These are phyloP conservation scores for Macrocentrus cingulum DNA, from an alignment of 1,140 invertebrate species.

Conservation along the genomic window DNA sequence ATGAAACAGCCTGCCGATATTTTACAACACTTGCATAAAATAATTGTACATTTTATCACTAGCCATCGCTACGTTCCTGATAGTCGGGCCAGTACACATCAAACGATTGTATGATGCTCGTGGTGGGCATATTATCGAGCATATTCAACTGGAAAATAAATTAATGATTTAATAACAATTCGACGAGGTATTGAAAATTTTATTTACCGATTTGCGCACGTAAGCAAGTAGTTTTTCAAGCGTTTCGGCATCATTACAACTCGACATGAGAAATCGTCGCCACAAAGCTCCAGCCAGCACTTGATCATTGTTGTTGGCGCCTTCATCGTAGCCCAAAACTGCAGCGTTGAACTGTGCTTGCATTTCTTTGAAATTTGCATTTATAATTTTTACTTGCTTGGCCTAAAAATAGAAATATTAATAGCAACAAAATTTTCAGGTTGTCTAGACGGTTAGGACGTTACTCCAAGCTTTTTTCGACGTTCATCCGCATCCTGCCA, in stretches of 20 bases:
- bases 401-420: slow-evolving; percentile 49
- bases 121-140: too few species aligned
- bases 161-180: slow-evolving; percentile 41
- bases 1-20: slow-evolving; percentile 61
- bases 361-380: slow-evolving; percentile 63
- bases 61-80: too few species aligned
- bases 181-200: slow-evolving; percentile 37
- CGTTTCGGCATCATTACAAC: slow-evolving; percentile 63
- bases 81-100: too few species aligned
- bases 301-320: slow-evolving; percentile 70
- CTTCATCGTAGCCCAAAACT: slow-evolving; percentile 84
- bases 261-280: slow-evolving; percentile 73
- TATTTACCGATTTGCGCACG: slow-evolving; percentile 69
- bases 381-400: slow-evolving; percentile 61
- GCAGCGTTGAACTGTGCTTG: slow-evolving; percentile 81
- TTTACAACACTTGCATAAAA: slow-evolving; percentile 40
- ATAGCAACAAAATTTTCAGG: neutral
- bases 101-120: too few species aligned
- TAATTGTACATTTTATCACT: too few species aligned
- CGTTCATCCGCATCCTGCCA: slow-evolving; percentile 79
- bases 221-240: slow-evolving; percentile 72
- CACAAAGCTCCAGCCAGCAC: slow-evolving; percentile 80
- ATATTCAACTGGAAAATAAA: slow-evolving; percentile 38
- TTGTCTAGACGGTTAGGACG: too few species aligned
- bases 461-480: slow-evolving; percentile 72